Evolutionary conservation across 1,140 invertebrate genomes (phyloP).

Genomic region (Phortica variegata): DNA sequence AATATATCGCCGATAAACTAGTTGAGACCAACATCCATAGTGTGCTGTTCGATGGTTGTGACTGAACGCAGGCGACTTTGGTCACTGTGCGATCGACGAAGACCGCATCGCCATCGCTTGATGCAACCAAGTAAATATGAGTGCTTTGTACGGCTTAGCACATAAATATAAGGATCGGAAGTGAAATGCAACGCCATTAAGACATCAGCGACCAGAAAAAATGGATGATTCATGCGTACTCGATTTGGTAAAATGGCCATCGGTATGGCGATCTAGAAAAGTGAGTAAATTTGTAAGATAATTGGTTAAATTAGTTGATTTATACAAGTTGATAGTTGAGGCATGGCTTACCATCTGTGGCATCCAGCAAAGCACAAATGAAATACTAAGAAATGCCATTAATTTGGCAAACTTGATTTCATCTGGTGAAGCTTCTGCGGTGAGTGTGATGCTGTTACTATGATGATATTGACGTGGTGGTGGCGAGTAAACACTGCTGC

Average conservation of each 20-base stretch:
- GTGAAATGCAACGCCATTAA: conserved; percentile 80
- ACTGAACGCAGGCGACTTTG: conserved; percentile 47
- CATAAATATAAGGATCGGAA: conserved; percentile 80
- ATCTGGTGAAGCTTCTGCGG: conserved; percentile 66
- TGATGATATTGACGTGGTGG: conserved; percentile 38
- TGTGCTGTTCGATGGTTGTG: conserved; percentile 46
- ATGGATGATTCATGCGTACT: conserved; percentile 31
- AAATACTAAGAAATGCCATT: conserved; percentile 78
- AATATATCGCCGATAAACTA: too few species aligned
- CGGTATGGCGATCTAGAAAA: conserved; percentile 69
- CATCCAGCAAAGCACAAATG: conserved; percentile 82
- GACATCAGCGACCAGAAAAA: conserved; percentile 66
- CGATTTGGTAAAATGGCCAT: conserved; percentile 60
- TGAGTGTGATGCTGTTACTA: conserved; percentile 48
- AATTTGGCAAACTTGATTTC: conserved; percentile 80
- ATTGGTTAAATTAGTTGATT: neutral
- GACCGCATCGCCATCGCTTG: conserved; percentile 41
- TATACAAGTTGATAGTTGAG: neutral
- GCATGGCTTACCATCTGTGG: conserved; percentile 75
- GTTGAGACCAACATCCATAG: conserved; percentile 35
- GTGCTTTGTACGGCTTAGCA: conserved; percentile 64
- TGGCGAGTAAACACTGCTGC: conserved; percentile 25
- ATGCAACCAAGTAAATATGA: conserved; percentile 41
- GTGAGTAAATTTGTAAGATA: neutral
- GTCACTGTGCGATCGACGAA: conserved; percentile 48